Evolutionary conservation across 2,888 invertebrate species (phyloP).

Genomic region (Leucoptera coffeella): DNA sequence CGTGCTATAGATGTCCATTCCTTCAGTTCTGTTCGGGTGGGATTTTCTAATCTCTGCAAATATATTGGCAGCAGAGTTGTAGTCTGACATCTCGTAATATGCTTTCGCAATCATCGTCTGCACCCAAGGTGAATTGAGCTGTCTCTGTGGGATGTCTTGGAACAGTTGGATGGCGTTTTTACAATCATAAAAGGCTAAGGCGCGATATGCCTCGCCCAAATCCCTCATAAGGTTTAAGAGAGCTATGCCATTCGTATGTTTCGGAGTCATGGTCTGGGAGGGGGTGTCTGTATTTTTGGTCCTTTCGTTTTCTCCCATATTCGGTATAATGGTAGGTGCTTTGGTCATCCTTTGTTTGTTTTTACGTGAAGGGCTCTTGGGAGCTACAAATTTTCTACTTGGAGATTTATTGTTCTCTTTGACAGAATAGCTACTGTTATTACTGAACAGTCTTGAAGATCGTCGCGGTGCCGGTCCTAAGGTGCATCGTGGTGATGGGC

Average conservation of each 20-base stretch:
- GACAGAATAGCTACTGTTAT: conserved; percentile 77
- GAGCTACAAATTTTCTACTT: conserved; percentile 81
- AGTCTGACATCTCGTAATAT: conserved; percentile 88
- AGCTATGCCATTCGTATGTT: conserved; percentile 32
- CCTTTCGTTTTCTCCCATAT: conserved; percentile 73
- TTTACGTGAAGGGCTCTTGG: conserved; percentile 86
- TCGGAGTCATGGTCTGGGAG: conserved; percentile 31
- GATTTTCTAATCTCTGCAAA: conserved; percentile 75
- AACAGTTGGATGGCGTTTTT: conserved; percentile 76
- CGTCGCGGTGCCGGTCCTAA: conserved; percentile 65
- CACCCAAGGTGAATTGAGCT: conserved; percentile 86
- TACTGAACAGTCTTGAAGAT: conserved; percentile 79
- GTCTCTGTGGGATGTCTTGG: conserved; percentile 73
- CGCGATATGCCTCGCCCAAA: conserved; percentile 77
- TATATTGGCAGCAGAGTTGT: conserved; percentile 74
- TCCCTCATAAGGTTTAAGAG: conserved; percentile 69
- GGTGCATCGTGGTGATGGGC: conserved; percentile 41
- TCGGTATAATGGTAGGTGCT: conserved; percentile 62
- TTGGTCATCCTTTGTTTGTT: conserved; percentile 78
- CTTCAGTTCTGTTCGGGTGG: conserved; percentile 80
- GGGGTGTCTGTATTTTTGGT: conserved; percentile 30
- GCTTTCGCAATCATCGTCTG: conserved; percentile 83
- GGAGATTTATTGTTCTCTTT: conserved; percentile 95
- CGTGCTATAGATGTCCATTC: conserved; percentile 94
- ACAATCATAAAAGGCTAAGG: conserved; percentile 80